Evolutionary conservation across 2,888 invertebrate species (phyloP), one percentile per base, ranked within the genome.

Genomic region (Amphipoea oculea): DNA sequence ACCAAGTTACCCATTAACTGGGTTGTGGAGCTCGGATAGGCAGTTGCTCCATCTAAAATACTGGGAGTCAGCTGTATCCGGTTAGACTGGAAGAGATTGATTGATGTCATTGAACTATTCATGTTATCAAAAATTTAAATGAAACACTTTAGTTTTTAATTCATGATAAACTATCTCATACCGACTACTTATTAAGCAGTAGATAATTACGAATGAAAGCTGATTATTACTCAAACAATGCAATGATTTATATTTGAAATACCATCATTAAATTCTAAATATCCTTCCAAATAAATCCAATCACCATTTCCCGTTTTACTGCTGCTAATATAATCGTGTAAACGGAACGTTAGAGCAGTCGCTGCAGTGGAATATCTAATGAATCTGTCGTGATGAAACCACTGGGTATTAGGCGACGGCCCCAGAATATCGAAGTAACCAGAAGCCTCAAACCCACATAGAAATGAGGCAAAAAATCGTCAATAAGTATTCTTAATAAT

Each of bases 341-440:
- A 85, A 84, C 72, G 65, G 84, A 73, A 75, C 82, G 73, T 85
- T 85, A 36, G 40, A 75, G 36, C 71, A 75, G 76, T 81, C 67
- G 75, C 88, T 87, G 78, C 78, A 85, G 74, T 76, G 73, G 85
- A 91, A 91, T 90, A 87, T 85, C 85, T 89, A 91, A 92, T 90
- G 87, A 91, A 91, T 89, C 86, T 86, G 89, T 86, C 88, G 72
- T 77, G 63, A 68, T 86, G 76, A 74, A 83, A 78, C 83, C 84
- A 40, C 65, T 82, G n/a, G 79, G 77, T 82, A 79, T 83, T 86
- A 87, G 88, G 85, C 88, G 88, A 29, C 23, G 17, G 14, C 11
- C 45, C 0, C 68, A 12, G 62, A 81, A 48, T 83, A 83, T 6
- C 42, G 62, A 77, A 29, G 0, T 17, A 0, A 57, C 62, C 80